Base-by-base conservation (phyloP, 2,888 invertebrate genomes). In the Ischnura elegans region DNA sequence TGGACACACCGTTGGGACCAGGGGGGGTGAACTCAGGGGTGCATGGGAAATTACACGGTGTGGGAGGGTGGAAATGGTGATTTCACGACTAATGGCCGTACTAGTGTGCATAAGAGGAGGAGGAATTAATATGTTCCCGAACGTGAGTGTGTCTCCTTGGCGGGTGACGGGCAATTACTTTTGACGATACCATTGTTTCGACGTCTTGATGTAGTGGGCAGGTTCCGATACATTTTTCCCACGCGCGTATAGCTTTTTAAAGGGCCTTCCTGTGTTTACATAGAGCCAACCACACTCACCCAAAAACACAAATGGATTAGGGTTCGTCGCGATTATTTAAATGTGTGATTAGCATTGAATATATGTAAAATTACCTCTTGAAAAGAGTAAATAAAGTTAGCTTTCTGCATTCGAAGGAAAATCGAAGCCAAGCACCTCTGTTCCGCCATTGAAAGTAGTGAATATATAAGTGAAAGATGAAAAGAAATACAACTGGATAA, bases 1-100 rank as follows among this genome's bases (percentile, higher is more conserved):
- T 51, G 2, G 51, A 51, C 47, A 51, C 42, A 43, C 42, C 42
- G 36, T 87, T 8, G 51, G 5, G 21, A n/a, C 29, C 3, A 29
- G 36, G 55, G 42, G 87, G 29, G 51, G 51, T 51, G 36, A 51
- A 87, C 61, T 76, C 36, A 16, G 4, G 90, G 55, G 87, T 29
- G 10, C 76, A 76, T 45, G 47, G 87, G 51, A 51, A 55, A 90
- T 61, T 90, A 90, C 61, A 61, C 55, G 61, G 51, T 42, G 87
- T n/a, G 10, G 42, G 61, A 76, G 43, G 36, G 43, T 43, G 90
- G 51, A 90, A 90, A 66, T 90, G 42, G 61, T 61, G 90, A 61
- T 61, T 66, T 61, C 61, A 66, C 90, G 90, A 43, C 42, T 90
- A 61, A 90, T 90, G 55, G 61, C 36, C 90, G 90, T 25, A 61